Base-by-base conservation (phyloP, 1,140 invertebrate genomes). In the Nebria ingens region DNA sequence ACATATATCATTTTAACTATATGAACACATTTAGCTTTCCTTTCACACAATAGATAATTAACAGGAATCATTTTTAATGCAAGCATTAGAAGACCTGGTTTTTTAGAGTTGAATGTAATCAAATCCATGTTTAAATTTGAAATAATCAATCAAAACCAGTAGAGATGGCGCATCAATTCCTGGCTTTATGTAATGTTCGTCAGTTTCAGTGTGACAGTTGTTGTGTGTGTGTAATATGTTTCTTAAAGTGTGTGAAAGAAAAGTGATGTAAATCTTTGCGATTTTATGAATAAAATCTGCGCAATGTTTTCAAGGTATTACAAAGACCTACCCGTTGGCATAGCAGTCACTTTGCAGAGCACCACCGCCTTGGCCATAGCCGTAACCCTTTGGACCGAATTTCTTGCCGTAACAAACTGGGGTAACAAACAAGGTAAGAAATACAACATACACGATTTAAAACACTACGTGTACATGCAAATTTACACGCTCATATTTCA, bases 311-410 rank as follows among this genome's bases (percentile, higher is more conserved):
- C 40, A 45, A 45, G 19, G 11, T 1, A 45, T 55, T 55, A 13
- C 49, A 21, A 20, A 52, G 58, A 59, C 79, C 78, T 80, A 85
- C 83, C 83, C 81, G 73, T 84, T 80, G 69, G 81, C 79, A 72
- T 80, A 81, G 71, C 82, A 82, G 76, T 91, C 89, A 73, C 86
- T 89, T 76, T 92, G 89, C 63, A 93, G 78, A 62, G 89, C 89
- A 68, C 91, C 91, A 67, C 87, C 90, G 68, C 91, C 90, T 78
- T 90, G 87, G 62, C 91, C 91, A 73, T 91, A 93, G 62, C 91
- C 91, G 73, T 94, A 94, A 71, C 91, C 91, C 76, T 92, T 93
- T 57, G 91, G 91, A 63, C 91, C 91, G 76, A 92, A 95, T 76
- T 85, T 87, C 81, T 91, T 93, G 66, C 82, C 90, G 76, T 95